These are phyloP conservation scores for Darevskia mixta DNA, from an alignment of 2,797 vertebrate genomes.

Conservation along the genomic window DNA sequence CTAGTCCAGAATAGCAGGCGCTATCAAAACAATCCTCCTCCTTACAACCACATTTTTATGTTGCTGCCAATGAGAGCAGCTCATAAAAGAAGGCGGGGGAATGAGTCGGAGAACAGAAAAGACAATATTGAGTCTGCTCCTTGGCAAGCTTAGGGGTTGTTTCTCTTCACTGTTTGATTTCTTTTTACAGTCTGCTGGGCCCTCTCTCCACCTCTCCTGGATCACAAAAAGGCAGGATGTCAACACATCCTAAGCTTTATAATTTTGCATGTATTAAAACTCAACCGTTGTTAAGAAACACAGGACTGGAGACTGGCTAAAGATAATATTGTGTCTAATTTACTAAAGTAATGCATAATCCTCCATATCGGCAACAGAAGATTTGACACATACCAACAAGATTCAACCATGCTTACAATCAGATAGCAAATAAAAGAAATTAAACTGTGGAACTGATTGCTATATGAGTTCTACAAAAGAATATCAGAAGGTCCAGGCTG, in stretches of 20 bases:
- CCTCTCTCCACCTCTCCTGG: background rate
- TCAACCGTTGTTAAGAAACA: background rate
- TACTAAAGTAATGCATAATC: background rate
- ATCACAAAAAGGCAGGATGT: constrained; percentile 45
- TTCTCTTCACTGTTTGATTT: rapidly evolving
- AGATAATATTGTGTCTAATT: background rate
- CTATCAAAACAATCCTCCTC: constrained; percentile 34
- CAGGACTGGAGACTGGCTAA: background rate
- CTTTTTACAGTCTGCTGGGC: constrained; percentile 20
- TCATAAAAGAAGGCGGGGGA: background rate
- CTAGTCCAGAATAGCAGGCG: background rate
- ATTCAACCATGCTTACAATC: background rate
- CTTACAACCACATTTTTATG: constrained; percentile 42
- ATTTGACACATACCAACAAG: background rate
- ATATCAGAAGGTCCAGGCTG: background rate
- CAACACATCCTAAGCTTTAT: constrained; percentile 3
- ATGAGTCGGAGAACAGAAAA: background rate
- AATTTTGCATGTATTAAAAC: background rate
- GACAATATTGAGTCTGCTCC: constrained; percentile 39
- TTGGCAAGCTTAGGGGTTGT: constrained; percentile 39
- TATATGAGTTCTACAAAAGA: background rate
- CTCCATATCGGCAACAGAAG: background rate
- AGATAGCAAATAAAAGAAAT: background rate
- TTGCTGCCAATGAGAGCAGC: background rate
- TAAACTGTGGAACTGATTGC: background rate